Percentiles rank a stretch among this genome's conserved stretches.
Conservation (phyloP, 2,888 invertebrate species). For the Leucoma salicis region DNA sequence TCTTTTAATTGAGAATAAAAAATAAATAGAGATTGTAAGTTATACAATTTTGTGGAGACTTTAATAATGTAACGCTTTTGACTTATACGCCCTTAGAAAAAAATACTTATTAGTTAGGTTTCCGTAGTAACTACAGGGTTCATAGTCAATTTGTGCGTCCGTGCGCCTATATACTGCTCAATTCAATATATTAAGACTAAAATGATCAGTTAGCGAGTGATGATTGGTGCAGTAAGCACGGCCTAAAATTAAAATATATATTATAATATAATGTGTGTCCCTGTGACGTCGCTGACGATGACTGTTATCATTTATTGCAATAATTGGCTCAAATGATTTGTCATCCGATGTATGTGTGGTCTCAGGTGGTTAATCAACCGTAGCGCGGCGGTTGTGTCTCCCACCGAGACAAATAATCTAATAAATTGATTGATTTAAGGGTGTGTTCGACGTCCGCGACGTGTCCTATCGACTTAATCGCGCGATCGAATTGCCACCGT, state of each 20-base stretch:
- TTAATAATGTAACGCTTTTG: slow-evolving; percentile 72
- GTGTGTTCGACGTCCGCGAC: slow-evolving; percentile 23
- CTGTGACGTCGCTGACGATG: slow-evolving; percentile 37
- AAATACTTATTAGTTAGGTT: slow-evolving; percentile 65
- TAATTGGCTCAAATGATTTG: slow-evolving; percentile 38
- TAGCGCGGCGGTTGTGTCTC: slow-evolving; percentile 16
- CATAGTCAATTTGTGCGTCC: slow-evolving; percentile 74
- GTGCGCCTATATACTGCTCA: slow-evolving; percentile 75
- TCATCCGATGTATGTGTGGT: slow-evolving; percentile 26
- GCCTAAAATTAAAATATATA: slow-evolving; percentile 51
- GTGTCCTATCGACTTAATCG: not conserved
- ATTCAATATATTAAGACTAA: slow-evolving; percentile 68
- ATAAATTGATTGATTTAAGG: slow-evolving; percentile 25
- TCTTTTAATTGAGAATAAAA: slow-evolving; percentile 56
- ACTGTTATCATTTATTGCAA: slow-evolving; percentile 46
- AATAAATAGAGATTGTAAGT: slow-evolving; percentile 62
- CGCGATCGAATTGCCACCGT: slow-evolving; percentile 6
- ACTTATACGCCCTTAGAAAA: slow-evolving; percentile 68
- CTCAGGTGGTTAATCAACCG: slow-evolving; percentile 10
- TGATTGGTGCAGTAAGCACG: slow-evolving; percentile 56
- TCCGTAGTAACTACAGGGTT: slow-evolving; percentile 73
- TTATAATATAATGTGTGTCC: slow-evolving; percentile 31
- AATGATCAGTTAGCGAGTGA: slow-evolving; percentile 33
- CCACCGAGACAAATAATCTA: slow-evolving; percentile 26
- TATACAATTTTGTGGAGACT: slow-evolving; percentile 76